Conservation (phyloP, 2,113 vertebrate genomes). For the Halichoerus grypus region DNA sequence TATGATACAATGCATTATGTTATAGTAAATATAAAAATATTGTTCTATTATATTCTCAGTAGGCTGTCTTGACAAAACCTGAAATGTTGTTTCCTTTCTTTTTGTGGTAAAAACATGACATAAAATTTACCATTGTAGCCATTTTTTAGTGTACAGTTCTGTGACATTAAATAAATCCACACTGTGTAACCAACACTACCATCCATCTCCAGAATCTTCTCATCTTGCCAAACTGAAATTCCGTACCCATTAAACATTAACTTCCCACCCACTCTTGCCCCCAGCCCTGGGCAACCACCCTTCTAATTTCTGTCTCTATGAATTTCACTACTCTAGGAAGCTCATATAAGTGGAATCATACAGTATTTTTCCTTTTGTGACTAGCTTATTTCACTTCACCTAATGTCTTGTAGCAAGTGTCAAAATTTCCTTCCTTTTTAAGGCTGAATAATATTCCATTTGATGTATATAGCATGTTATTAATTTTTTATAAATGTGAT, state of each 20-base stretch:
- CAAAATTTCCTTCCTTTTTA: slow-evolving; percentile 25
- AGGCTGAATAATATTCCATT: slow-evolving; percentile 32
- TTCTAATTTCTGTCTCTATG: neutral
- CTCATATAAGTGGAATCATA: neutral
- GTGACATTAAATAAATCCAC: neutral
- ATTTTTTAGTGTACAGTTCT: neutral
- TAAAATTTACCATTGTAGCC: neutral
- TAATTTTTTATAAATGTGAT: slow-evolving; percentile 43
- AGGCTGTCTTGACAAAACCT: neutral
- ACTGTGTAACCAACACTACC: neutral
- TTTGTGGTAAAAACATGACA: neutral
- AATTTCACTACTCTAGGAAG: neutral
- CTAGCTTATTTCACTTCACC: neutral
- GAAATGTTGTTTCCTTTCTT: neutral
- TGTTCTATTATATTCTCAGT: slow-evolving; percentile 35
- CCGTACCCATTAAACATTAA: neutral
- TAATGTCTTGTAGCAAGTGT: neutral
- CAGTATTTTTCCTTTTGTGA: neutral
- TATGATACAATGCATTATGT: slow-evolving; percentile 73
- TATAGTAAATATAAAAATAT: slow-evolving; percentile 50
- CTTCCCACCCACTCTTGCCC: neutral
- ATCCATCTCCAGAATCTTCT: neutral
- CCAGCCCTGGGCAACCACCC: neutral
- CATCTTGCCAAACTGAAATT: slow-evolving; percentile 51
- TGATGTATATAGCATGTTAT: neutral